Percentiles rank a stretch among this genome's conserved stretches.
Evolutionary conservation across 2,113 vertebrate species (phyloP).

Genomic region (Salvelinus fontinalis): DNA sequence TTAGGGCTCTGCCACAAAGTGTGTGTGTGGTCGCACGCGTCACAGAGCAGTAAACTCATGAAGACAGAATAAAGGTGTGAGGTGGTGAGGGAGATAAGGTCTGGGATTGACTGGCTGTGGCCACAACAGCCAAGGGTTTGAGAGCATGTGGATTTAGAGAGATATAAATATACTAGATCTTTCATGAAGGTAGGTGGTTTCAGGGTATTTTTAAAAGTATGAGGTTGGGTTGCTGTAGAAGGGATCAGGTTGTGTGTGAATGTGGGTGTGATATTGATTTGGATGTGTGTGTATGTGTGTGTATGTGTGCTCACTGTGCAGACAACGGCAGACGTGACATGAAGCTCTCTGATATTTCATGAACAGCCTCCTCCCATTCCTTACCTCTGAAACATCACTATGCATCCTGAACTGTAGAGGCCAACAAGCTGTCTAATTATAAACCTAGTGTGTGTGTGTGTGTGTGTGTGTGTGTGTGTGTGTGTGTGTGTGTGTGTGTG

Average conservation of each 20-base stretch:
- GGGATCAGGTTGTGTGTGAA: conserved; percentile 18
- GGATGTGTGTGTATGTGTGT: conserved; percentile 4
- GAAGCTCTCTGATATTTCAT: conserved; percentile 16
- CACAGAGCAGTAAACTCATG: background rate
- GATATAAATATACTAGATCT: background rate
- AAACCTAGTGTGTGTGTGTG: conserved; percentile 33
- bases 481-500: background rate
- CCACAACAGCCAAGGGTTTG: background rate
- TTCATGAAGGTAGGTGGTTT: background rate
- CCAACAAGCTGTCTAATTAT: conserved; percentile 44
- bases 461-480: conserved; percentile 11
- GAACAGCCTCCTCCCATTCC: conserved; percentile 17
- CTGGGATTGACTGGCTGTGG: conserved; percentile 24
- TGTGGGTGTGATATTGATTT: conserved; percentile 10
- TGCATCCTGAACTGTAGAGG: conserved; percentile 44
- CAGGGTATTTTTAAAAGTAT: background rate
- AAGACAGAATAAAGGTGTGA: conserved; percentile 31
- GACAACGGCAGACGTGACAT: background rate
- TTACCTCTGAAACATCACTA: conserved; percentile 20
- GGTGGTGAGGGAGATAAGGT: conserved; percentile 34
- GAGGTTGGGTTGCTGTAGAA: conserved; percentile 6
- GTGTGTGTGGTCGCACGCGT: background rate
- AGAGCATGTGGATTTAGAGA: background rate
- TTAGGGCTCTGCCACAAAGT: conserved; percentile 9
- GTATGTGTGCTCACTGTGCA: conserved; percentile 8